Percentiles rank a stretch among this genome's conserved stretches.
phyloP scores from a whole-genome alignment of 2,797 vertebrate genomes.

The Microhierax caerulescens region DNA sequence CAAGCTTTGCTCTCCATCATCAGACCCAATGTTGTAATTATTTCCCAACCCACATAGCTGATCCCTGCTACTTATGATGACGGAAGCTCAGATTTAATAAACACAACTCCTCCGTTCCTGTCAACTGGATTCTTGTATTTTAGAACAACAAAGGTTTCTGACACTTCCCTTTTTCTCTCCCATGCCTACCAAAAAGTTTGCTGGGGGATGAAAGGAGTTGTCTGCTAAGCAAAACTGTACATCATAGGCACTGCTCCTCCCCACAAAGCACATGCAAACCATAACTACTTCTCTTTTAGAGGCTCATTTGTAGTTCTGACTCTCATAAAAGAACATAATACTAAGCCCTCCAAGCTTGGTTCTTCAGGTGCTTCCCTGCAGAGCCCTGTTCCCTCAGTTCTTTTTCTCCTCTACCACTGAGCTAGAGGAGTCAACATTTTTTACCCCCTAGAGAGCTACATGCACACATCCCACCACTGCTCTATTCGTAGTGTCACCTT shows the following conservation, averaged over 20 bases:
- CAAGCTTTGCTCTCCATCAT: conserved; percentile 29
- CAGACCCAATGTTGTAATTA: conserved; percentile 31
- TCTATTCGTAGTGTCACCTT: neutral
- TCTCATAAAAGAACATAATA: neutral
- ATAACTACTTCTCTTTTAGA: neutral
- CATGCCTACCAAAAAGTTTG: neutral
- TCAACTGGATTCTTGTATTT: neutral
- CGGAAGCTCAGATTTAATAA: conserved; percentile 45
- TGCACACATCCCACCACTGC: fast-evolving
- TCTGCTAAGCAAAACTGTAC: conserved; percentile 4
- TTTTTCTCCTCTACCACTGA: neutral
- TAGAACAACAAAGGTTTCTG: conserved; percentile 12
- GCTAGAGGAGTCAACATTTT: neutral
- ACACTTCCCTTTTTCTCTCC: neutral
- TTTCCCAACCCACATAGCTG: neutral
- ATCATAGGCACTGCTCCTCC: neutral
- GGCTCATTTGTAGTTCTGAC: neutral
- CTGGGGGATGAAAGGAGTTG: neutral
- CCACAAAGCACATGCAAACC: neutral
- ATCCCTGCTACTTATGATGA: conserved; percentile 15
- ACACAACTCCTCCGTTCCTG: conserved; percentile 25
- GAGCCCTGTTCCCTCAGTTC: neutral
- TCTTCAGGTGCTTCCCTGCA: neutral
- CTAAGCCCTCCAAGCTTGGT: neutral
- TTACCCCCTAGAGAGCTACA: neutral